Evolutionary conservation across 1,140 invertebrate species (phyloP), one percentile per base, ranked within the genome.

Genomic region (Solen grandis): DNA sequence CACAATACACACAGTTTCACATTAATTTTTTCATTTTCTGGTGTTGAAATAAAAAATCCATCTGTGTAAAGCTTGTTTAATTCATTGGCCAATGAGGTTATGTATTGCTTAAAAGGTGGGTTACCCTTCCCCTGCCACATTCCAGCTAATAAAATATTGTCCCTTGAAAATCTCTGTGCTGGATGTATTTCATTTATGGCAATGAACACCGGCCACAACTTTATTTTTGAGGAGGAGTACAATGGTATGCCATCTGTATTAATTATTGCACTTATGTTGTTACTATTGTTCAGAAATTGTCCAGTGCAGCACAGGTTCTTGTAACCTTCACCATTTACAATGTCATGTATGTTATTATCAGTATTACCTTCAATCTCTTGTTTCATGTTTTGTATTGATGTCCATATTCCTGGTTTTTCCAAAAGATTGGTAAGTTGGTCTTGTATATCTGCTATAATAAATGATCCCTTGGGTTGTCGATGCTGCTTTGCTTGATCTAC

Each of bases 161-260:
- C 36, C 29, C 68, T 60, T 1, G 36, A 19, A 62, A 79, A 79
- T 27, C 77, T 59, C 54, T 31, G 4, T 5, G 0, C 2, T 3
- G 77, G 62, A 35, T 13, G n/a, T 8, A 72, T 52, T 55, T 82
- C 81, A 50, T 77, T 82, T 22, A 82, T 63, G 1, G 74, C 65
- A 16, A 82, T 13, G 46, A 70, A 77, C 50, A 82, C 62, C 27
- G 81, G 73, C 81, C 81, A 82, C 8, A 82, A 25, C 31, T 77
- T 54, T 27, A 78, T 31, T 65, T 82, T 82, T 46, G 66, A 78
- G 19, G 81, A 82, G 31, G n/a, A 52, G 65, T 72, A 82, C 16
- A 82, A 65, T 52, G 50, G 50, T 27, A 82, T n/a, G 16, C 72
- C 82, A 84, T 76, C 78, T 50, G 78, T 76, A 19, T 63, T 68